Evolutionary conservation across 2,113 vertebrate species (phyloP), one percentile per base, ranked within the genome.

Genomic region (Coryphaenoides rupestris): DNA sequence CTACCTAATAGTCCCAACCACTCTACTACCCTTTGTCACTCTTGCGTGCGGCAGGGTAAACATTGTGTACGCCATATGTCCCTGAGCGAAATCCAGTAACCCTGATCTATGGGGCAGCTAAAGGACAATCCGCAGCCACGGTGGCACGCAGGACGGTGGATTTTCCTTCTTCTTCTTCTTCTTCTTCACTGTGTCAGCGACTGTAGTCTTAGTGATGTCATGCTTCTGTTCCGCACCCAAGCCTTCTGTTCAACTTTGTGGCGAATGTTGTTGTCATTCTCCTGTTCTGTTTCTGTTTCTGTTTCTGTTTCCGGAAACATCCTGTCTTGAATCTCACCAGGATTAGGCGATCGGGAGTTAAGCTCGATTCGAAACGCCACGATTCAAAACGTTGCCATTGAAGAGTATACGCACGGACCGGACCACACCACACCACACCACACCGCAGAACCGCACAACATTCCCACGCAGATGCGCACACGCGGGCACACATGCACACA

Each of bases 41-140:
- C 53, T 69, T 23, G 1, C 19, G 61, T 63, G 68, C 45, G 60
- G 40, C 33, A 40, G 69, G 77, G 58, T 70, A 68, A 72, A 76
- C 65, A 64, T 45, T 73, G 63, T 67, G 63, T 40, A 49, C n/a
- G 50, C 62, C 47, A 26, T 40, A 47, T 40, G 56, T 60, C 46
- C n/a, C n/a, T n/a, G 17, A 28, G 75, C 70, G 63, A 63, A 58
- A 70, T 23, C 63, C 33, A 16, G 50, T 28, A 15, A 60, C 68
- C 65, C 50, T 55, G 33, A 68, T 61, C 53, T 62, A 66, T 68
- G 47, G 69, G 69, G 58, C 60, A 45, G 58, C 60, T 59, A 65
- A 68, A 46, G 62, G 62, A 58, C 62, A 77, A 76, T 76, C 73
- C 76, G 73, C 69, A 57, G 69, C 72, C 71, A 69, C 70, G 78